A percentile compares a stretch with the other conserved stretches of the same genome.
These are phyloP conservation scores for Caiman crocodilus DNA, from an alignment of 2,797 vertebrate genomes.

Conservation along the genomic window DNA sequence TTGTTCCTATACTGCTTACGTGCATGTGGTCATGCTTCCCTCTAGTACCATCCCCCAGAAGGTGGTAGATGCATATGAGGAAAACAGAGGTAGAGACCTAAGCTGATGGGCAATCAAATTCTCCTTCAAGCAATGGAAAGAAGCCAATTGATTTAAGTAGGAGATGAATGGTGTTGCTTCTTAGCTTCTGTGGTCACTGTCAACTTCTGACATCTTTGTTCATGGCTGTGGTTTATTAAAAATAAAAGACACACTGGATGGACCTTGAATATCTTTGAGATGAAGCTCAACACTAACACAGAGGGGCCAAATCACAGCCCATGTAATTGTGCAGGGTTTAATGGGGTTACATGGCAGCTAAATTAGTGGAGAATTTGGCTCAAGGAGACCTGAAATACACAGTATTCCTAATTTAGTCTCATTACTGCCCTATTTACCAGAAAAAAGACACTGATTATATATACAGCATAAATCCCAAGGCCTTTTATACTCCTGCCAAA, in stretches of 20 bases:
- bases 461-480: conserved; percentile 67
- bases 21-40: not conserved
- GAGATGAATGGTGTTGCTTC: not conserved
- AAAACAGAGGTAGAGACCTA: not conserved
- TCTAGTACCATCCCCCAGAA: not conserved
- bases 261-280: not conserved
- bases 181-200: not conserved
- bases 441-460: conserved; percentile 68
- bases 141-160: not conserved
- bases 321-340: conserved; percentile 18
- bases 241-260: not conserved
- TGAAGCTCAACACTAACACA: not conserved
- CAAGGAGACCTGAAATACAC: conserved; percentile 23
- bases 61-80: not conserved
- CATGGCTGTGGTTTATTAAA: conserved; percentile 3
- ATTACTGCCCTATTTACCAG: conserved; percentile 70
- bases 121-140: not conserved
- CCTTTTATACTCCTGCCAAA: conserved; percentile 71
- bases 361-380: conserved; percentile 53
- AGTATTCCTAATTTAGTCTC: conserved; percentile 49
- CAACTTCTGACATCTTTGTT: not conserved
- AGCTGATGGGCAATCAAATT: not conserved
- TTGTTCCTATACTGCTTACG: not conserved
- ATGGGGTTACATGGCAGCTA: not conserved
- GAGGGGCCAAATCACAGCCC: not conserved